These are phyloP conservation scores for Strigamia transsilvanica DNA, from an alignment of 2,888 invertebrate genomes.

Conservation along the genomic window DNA sequence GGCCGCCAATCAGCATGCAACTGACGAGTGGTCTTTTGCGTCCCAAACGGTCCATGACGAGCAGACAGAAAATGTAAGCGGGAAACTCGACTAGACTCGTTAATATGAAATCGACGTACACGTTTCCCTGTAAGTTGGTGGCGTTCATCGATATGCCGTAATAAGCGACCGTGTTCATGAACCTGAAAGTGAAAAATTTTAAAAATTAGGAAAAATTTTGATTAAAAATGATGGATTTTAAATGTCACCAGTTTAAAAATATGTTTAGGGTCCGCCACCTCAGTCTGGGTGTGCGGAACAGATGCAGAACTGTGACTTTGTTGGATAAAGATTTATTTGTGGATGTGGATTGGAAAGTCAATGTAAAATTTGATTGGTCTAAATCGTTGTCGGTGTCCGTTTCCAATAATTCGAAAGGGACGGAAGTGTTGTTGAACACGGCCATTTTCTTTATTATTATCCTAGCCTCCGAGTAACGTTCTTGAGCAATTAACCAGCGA, in stretches of 20 bases:
- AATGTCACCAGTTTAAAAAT: constrained; percentile 53
- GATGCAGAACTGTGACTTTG: constrained; percentile 51
- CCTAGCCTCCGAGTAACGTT: constrained; percentile 69
- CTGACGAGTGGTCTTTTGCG: constrained; percentile 52
- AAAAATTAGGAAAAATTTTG: background rate
- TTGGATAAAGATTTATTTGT: background rate
- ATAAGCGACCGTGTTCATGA: constrained; percentile 56
- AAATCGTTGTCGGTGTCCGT: background rate
- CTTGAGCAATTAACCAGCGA: constrained; percentile 77
- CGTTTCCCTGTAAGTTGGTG: constrained; percentile 56
- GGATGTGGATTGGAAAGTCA: background rate
- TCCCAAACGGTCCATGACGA: constrained; percentile 55
- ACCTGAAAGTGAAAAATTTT: constrained; percentile 46
- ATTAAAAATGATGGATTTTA: background rate
- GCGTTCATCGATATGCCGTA: constrained; percentile 58
- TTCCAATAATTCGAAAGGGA: constrained; percentile 65
- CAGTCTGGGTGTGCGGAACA: constrained; percentile 54
- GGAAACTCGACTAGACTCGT: constrained; percentile 56
- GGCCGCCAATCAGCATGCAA: constrained; percentile 55
- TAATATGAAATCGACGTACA: constrained; percentile 56
- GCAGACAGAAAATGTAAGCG: constrained; percentile 56
- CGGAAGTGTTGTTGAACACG: constrained; percentile 67
- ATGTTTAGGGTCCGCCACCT: constrained; percentile 55
- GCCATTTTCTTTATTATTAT: constrained; percentile 71
- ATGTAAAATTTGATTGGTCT: background rate